phyloP scores from a whole-genome alignment of 1,140 invertebrate genomes.

The Trissolcus basalis region DNA sequence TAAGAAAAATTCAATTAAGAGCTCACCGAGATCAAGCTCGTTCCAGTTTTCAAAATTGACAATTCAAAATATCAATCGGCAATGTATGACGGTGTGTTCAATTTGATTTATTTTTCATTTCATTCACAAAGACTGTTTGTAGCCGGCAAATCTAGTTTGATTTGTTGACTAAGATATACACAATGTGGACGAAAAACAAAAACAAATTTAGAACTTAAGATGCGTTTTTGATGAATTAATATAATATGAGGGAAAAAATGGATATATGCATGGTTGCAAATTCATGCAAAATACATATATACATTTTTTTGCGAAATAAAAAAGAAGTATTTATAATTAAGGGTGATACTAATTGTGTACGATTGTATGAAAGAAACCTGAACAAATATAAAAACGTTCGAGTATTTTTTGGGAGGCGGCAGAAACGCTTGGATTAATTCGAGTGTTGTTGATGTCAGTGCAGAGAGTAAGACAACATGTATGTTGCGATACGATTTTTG shows the following conservation, averaged over 20 bases:
- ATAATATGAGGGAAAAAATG: not conserved
- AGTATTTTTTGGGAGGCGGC: not conserved
- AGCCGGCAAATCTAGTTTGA: not conserved
- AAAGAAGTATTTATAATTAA: not conserved
- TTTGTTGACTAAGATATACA: not conserved
- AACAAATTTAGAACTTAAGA: not conserved
- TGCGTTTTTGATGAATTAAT: not conserved
- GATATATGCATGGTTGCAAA: not conserved
- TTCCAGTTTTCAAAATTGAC: slow-evolving; percentile 28
- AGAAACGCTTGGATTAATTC: too few species aligned
- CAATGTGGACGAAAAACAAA: too few species aligned
- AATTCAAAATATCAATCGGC: slow-evolving; percentile 36
- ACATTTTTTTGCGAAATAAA: too few species aligned
- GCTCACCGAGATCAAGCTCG: slow-evolving; percentile 13
- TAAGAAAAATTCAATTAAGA: slow-evolving; percentile 31
- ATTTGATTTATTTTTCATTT: slow-evolving; percentile 4
- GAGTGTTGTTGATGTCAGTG: slow-evolving; percentile 1
- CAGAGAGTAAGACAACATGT: not conserved
- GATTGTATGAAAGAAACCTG: too few species aligned
- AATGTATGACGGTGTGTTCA: slow-evolving; percentile 16
- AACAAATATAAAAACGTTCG: not conserved
- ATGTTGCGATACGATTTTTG: slow-evolving; percentile 12
- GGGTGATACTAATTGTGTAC: not conserved
- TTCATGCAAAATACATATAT: too few species aligned
- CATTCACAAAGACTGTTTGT: slow-evolving; percentile 38